Base-by-base conservation (phyloP, 2,888 invertebrate species). In the Agrotis exclamationis region DNA sequence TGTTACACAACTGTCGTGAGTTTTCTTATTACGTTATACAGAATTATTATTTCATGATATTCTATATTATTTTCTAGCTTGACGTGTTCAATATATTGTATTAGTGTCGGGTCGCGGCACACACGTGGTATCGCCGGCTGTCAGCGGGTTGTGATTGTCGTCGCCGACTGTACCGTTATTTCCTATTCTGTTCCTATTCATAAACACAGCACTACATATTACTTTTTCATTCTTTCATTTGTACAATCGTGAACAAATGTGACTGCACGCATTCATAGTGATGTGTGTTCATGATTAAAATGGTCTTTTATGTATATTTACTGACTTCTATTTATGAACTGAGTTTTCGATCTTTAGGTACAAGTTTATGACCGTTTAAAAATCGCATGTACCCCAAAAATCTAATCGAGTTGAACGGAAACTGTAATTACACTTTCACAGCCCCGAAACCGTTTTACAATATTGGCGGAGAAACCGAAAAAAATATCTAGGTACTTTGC, bases 31-130 rank as follows among this genome's bases (percentile, higher is more conserved):
- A 72, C 62, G 58, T 64, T 57, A 71, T 45, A 62, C 22, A 60
- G 62, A 73, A 73, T 71, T 66, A 79, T 76, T 79, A 58, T 82
- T 76, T 80, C 70, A 56, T 70, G 56, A 82, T 77, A 86, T 80
- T 70, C 53, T 74, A 74, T 83, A 86, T 86, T 86, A 86, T 88
- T 87, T 87, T 79, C 82, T 72, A 76, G 71, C 82, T 84, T 85
- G 87, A 84, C 88, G 88, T 89, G 88, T 93, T 90, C 92, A 90
- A 92, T 93, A 92, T 92, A 90, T 90, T 90, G 90, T 85, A 90
- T 93, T 93, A 92, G 89, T 90, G 87, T 88, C 92, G 88, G 92
- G 87, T 93, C 91, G 89, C 83, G 64, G 88, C 88, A 86, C 88
- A 87, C 89, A 84, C 87, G 85, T 80, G 78, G 80, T 87, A 86